Base-by-base conservation (phyloP, 2,797 vertebrate species). In the Squalus acanthias region DNA sequence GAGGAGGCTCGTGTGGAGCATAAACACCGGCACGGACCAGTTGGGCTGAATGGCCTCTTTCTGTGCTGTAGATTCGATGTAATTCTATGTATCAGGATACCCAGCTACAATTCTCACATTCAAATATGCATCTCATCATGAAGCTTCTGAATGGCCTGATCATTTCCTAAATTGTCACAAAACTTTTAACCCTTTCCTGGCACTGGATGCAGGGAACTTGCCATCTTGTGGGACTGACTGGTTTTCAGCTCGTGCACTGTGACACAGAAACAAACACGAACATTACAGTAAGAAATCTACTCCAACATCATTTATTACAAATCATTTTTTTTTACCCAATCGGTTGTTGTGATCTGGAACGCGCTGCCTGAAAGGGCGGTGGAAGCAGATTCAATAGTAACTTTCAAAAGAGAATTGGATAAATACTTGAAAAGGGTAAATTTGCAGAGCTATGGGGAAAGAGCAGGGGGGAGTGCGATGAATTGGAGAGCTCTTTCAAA, bases 61-160 rank as follows among this genome's bases (percentile, higher is more conserved):
- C 72, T 74, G 7, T 29, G 29, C 72, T 67, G 12, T 67, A 13
- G 0, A 67, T 67, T 67, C 63, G 29, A 7, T 72, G 70, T 29
- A 8, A 9, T 29, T 72, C 72, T 33, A 10, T 95, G 63, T 95
- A 39, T 72, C 69, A 6, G 85, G 65, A 2, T 91, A 13, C 26
- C 88, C 24, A 10, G 69, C 46, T 76, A 29, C n/a, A 0, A 5
- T 53, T 76, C 93, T 91, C 87, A 94, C 69, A 33, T 1, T 0
- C 17, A 0, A 13, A 76, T 96, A 96, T 88, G 96, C 97, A n/a
- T 67, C 97, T 89, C 97, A 70, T 9, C 96, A 96, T 96, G 96
- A 96, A 82, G 96, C 96, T 95, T 97, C 96, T 96, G 97, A 96
- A 96, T 96, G 96, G 60, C 96, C 26, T 96, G 97, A 97, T 88